These are phyloP conservation scores for Dasysyrphus albostriatus DNA, from an alignment of 2,888 invertebrate genomes.

Conservation along the genomic window DNA sequence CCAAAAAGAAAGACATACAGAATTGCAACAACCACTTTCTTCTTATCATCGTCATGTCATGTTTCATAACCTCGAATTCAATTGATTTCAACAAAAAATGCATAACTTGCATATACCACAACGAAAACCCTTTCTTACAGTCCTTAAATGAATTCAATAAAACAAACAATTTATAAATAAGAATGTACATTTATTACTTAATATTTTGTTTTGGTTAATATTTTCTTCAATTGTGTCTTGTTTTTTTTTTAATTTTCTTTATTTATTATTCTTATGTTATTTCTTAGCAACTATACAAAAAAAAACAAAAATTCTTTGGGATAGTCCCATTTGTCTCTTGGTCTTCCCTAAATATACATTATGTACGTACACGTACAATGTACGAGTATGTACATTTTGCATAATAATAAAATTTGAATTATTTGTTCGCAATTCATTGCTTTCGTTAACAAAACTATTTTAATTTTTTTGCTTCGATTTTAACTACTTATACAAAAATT, in stretches of 20 bases:
- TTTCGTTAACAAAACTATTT: constrained; percentile 40
- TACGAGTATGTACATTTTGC: no score
- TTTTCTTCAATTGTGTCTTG: constrained; percentile 50
- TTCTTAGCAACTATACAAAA: constrained; percentile 57
- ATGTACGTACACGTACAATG: constrained; percentile 10
- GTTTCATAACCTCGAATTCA: no score
- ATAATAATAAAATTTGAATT: constrained; percentile 15
- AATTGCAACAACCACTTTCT: no score
- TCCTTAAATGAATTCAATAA: constrained; percentile 9
- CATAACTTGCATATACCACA: no score
- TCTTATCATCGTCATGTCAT: no score
- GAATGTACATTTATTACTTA: constrained; percentile 76
- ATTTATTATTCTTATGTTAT: constrained; percentile 57
- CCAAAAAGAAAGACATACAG: no score
- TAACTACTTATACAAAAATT: constrained; percentile 45
- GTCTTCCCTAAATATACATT: constrained; percentile 54
- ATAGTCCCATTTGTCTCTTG: constrained; percentile 68
- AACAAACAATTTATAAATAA: constrained; percentile 71
- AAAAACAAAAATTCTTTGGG: constrained; percentile 57
- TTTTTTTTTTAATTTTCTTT: background rate
- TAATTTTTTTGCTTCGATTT: constrained; percentile 12
- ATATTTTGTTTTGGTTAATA: constrained; percentile 73
- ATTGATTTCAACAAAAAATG: no score
- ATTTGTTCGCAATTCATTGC: constrained; percentile 26
- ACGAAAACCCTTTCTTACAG: background rate